These are phyloP conservation scores for Megaceryle torquata DNA, from an alignment of 2,113 vertebrate genomes.

Conservation along the genomic window DNA sequence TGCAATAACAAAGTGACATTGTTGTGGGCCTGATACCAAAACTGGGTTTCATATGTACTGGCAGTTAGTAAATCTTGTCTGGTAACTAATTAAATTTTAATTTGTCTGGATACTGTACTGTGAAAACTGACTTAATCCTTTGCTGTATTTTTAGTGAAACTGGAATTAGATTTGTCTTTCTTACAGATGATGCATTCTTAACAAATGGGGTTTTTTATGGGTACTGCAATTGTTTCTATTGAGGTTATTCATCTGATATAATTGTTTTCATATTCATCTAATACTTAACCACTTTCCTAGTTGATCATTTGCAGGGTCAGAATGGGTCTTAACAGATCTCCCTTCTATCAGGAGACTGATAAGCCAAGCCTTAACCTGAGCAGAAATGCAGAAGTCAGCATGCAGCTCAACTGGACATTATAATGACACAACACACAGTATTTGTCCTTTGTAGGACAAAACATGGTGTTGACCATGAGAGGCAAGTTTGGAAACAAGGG, in stretches of 20 bases:
- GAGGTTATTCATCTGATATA: background rate
- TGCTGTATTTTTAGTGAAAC: background rate
- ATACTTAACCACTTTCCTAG: background rate
- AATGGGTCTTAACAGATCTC: background rate
- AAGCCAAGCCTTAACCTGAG: background rate
- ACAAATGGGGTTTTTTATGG: background rate
- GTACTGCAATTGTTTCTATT: background rate
- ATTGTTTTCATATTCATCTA: background rate
- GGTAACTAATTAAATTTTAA: background rate
- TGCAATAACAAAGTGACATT: background rate
- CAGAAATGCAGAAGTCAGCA: background rate
- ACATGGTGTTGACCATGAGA: background rate
- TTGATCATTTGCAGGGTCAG: background rate
- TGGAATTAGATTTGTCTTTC: background rate
- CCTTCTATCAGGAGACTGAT: background rate
- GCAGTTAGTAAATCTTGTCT: background rate
- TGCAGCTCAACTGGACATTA: background rate
- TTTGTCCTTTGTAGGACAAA: background rate
- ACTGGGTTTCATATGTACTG: background rate
- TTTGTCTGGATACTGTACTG: background rate
- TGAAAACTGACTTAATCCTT: background rate
- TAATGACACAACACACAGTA: too few relatives aligned
- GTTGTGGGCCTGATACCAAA: background rate
- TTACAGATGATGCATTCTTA: background rate
- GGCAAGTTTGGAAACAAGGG: background rate